Percentiles rank a stretch among this genome's conserved stretches.
phyloP scores from a whole-genome alignment of 2,797 vertebrate genomes.

The Onychomys leucogaster region DNA sequence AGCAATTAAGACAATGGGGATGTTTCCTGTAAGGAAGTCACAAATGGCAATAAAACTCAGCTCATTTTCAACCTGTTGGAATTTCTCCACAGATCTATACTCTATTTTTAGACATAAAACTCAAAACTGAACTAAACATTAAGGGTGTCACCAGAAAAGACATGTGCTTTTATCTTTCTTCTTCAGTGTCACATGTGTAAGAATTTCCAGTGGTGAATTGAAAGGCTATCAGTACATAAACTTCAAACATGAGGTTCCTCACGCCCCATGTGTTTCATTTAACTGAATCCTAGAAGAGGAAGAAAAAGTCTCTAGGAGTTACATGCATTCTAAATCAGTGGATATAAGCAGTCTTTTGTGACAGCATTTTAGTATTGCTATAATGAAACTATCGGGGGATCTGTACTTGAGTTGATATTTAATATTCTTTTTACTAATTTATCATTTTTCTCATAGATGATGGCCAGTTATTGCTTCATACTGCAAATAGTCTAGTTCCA shows the following conservation, averaged over 20 bases:
- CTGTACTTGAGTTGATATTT: constrained; percentile 9
- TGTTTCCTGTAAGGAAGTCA: constrained; percentile 91
- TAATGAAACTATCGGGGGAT: background rate
- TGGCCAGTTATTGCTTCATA: constrained; percentile 90
- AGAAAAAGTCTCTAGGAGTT: constrained; percentile 78
- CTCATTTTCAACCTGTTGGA: constrained; percentile 93
- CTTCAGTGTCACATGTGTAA: constrained; percentile 91
- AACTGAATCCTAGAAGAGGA: constrained; percentile 72
- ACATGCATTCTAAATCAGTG: constrained; percentile 71
- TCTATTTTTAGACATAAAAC: constrained; percentile 89
- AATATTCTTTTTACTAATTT: background rate
- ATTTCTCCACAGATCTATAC: constrained; percentile 92
- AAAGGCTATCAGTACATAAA: constrained; percentile 88
- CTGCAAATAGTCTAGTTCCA: constrained; percentile 88
- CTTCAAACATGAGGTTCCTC: constrained; percentile 61
- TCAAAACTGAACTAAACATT: constrained; percentile 90
- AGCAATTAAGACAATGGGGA: constrained; percentile 93
- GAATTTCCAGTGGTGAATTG: constrained; percentile 89
- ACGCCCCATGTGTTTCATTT: constrained; percentile 69
- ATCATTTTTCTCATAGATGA: constrained; percentile 86
- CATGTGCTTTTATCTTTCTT: constrained; percentile 86
- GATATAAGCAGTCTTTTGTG: constrained; percentile 14
- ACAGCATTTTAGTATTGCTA: background rate
- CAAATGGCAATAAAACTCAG: constrained; percentile 93
- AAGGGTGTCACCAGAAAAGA: constrained; percentile 90